phyloP scores from a whole-genome alignment of 2,797 vertebrate genomes.

The Aeoliscus strigatus region DNA sequence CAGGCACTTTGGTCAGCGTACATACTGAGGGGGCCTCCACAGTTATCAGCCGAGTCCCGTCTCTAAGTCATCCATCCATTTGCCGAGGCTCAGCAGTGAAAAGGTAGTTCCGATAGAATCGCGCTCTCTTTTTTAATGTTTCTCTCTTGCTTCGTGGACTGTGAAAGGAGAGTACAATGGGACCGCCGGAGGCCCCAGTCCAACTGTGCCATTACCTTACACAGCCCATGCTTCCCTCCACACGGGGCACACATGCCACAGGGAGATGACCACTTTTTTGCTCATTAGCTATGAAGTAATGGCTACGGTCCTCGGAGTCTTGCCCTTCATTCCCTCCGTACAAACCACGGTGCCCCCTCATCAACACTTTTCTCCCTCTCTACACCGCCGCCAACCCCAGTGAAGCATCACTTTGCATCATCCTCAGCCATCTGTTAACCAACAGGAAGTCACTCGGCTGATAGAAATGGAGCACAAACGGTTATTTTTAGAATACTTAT shows the following conservation, averaged over 20 bases:
- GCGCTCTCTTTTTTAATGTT: slow-evolving; percentile 22
- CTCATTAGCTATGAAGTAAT: slow-evolving; percentile 59
- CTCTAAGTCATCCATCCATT: slow-evolving; percentile 31
- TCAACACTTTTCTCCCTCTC: slow-evolving; percentile 2
- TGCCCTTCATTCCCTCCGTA: slow-evolving; percentile 13
- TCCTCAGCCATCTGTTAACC: slow-evolving; percentile 14
- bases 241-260: slow-evolving; percentile 41
- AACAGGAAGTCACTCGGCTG: too few relatives aligned
- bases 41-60: slow-evolving; percentile 23
- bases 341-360: slow-evolving; percentile 17
- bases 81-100: slow-evolving; percentile 17
- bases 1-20: background rate
- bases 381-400: background rate
- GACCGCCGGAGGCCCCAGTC: slow-evolving; percentile 39
- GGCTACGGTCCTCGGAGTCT: slow-evolving; percentile 46
- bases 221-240: slow-evolving; percentile 28
- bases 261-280: slow-evolving; percentile 40
- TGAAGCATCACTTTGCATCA: slow-evolving; percentile 6
- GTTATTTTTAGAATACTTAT: too few relatives aligned
- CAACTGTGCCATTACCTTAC: slow-evolving; percentile 41
- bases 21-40: slow-evolving; percentile 16
- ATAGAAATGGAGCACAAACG: too few relatives aligned
- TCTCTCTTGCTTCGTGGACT: slow-evolving; percentile 37
- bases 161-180: slow-evolving; percentile 40
- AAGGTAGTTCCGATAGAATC: slow-evolving; percentile 23